Evolutionary conservation across 2,888 invertebrate genomes (phyloP), one percentile per base, ranked within the genome.

Genomic region (Uloborus plumipes): DNA sequence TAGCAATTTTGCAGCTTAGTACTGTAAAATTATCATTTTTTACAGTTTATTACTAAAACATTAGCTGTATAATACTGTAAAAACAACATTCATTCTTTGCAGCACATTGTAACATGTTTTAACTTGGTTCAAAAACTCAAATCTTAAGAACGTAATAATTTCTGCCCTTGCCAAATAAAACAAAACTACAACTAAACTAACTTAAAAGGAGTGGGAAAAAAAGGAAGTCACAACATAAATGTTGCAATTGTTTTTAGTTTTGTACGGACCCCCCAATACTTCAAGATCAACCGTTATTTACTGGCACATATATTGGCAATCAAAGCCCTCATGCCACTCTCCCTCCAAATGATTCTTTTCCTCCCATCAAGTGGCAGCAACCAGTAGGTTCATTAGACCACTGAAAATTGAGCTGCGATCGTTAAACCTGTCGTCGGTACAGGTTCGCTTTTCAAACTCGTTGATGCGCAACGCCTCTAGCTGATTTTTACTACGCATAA

Each of bases 401-500:
- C 53, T 31, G 73, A 80, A 80, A 80, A 73, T 66, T 67, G 80
- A 80, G 73, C 73, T 73, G 22, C 67, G 73, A 74, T 80, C 73
- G 80, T 80, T 80, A 80, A 79, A 69, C 67, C 49, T 51, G 80
- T 72, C 72, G 72, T 72, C 79, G 61, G 65, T 22, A 61, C 49
- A 65, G 71, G 49, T 50, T 20, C 15, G 55, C 80, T 49, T 69
- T 80, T 80, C 47, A 67, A 50, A 74, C 1, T 20, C 73, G 62
- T 64, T 72, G 73, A 69, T 69, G 80, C 80, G 58, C 55, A 69
- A 50, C 47, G 62, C 67, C 39, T 31, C 26, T 47, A 53, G 51
- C 79, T 67, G 53, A 69, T 53, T 80, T 80, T 80, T 80, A 80
- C 51, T 73, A 51, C 73, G 55, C 80, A 80, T 80, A 80, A 80